Conservation (phyloP, 2,797 vertebrate species). For the Fistularia tabacaria region DNA sequence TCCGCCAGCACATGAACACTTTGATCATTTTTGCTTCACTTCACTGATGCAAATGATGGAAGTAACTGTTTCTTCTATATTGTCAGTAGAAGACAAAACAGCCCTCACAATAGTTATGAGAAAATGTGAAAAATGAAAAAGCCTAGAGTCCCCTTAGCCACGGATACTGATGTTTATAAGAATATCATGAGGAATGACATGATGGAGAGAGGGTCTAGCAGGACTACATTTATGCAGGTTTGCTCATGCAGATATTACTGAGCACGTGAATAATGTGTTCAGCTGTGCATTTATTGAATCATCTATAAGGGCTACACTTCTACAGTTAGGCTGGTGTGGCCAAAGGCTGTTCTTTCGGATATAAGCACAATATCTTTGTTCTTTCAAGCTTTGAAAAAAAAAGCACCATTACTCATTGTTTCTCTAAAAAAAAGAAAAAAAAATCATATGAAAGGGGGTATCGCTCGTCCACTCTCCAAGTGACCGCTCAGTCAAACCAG, state of each 20-base stretch:
- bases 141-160: constrained; percentile 1
- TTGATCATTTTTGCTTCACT: constrained; percentile 31
- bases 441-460: constrained; percentile 4
- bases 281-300: constrained; percentile 26
- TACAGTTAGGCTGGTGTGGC: constrained; percentile 6
- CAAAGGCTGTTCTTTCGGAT: background rate
- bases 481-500: constrained; percentile 14
- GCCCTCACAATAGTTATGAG: constrained; percentile 5
- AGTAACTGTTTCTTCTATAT: constrained; percentile 4
- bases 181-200: constrained; percentile 19
- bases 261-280: constrained; percentile 19
- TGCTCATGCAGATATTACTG: too few relatives aligned
- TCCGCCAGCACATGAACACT: constrained; percentile 41
- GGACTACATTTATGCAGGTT: too few relatives aligned
- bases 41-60: constrained; percentile 26
- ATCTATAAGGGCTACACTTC: background rate
- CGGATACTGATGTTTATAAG: background rate
- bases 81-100: constrained; percentile 15
- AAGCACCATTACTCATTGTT: constrained; percentile 20
- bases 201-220: constrained; percentile 12
- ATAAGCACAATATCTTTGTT: constrained; percentile 10
- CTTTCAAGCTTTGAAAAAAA: background rate
- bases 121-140: constrained; percentile 15
- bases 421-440: background rate
- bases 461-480: background rate